Conservation (phyloP, 2,888 invertebrate species). For the Pemphredon lugubris region DNA sequence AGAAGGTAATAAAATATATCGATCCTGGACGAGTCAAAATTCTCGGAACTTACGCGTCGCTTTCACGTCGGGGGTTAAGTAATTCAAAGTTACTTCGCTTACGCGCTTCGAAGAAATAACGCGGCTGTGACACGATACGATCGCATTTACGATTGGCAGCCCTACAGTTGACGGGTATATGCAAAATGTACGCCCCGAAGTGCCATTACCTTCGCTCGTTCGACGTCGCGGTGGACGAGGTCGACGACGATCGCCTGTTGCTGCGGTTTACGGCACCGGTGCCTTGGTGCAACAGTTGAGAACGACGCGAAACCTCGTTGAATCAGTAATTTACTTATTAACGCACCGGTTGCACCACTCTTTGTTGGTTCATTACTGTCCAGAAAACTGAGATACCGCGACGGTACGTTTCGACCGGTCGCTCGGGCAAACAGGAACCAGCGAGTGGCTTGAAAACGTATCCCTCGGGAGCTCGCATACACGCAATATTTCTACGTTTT, state of each 20-base stretch:
- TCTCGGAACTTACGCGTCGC: too few species aligned
- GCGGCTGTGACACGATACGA: not conserved
- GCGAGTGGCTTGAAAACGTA: too few species aligned
- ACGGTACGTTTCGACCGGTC: too few species aligned
- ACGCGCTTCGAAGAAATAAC: too few species aligned
- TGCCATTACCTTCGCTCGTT: not conserved
- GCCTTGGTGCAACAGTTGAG: constrained; percentile 45
- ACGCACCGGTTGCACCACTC: not conserved
- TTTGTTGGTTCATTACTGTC: constrained; percentile 1
- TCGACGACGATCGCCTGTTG: constrained; percentile 57
- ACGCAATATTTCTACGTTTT: too few species aligned
- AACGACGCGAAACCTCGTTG: constrained; percentile 1
- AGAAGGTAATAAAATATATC: too few species aligned
- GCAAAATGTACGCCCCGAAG: not conserved
- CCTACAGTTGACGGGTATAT: not conserved
- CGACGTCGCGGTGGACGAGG: constrained; percentile 10
- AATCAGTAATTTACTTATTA: constrained; percentile 21
- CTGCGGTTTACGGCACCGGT: constrained; percentile 31
- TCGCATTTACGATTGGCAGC: not conserved
- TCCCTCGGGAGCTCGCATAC: too few species aligned
- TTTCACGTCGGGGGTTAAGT: too few species aligned
- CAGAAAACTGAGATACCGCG: not conserved
- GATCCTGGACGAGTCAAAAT: too few species aligned
- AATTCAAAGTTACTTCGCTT: too few species aligned
- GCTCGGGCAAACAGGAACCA: too few species aligned